Percentiles rank a stretch among this genome's conserved stretches.
These are phyloP conservation scores for Villa cingulata DNA, from an alignment of 2,888 invertebrate genomes.

Conservation along the genomic window DNA sequence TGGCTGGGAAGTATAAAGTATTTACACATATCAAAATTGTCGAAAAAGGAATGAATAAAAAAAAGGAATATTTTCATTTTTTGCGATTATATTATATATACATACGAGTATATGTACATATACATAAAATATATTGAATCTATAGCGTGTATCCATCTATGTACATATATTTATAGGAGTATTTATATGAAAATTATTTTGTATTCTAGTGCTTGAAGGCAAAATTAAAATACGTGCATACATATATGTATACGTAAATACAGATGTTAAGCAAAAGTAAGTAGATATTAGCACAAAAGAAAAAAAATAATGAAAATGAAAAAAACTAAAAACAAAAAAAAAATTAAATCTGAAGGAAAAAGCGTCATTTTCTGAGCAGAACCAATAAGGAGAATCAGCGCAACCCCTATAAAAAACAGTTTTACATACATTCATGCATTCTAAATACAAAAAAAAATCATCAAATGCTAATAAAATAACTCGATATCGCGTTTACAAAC, in stretches of 20 bases:
- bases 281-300: not conserved
- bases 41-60: not conserved
- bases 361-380: not conserved
- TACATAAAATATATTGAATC: no score
- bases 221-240: no score
- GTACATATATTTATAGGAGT: no score
- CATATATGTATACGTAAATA: not conserved
- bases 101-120: no score
- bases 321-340: not conserved
- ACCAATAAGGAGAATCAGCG: slow-evolving; percentile 5
- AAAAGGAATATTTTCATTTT: not conserved
- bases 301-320: not conserved
- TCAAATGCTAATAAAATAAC: slow-evolving; percentile 3
- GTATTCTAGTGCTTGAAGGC: not conserved
- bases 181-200: not conserved
- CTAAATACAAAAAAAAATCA: not conserved
- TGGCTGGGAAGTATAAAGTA: not conserved
- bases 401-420: not conserved
- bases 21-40: not conserved
- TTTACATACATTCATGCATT: not conserved
- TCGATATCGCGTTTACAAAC: no score
- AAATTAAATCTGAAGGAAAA: not conserved
- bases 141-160: no score
- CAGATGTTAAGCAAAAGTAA: not conserved
- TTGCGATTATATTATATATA: not conserved